phyloP scores from a whole-genome alignment of 2,797 vertebrate genomes.

The Masticophis lateralis region DNA sequence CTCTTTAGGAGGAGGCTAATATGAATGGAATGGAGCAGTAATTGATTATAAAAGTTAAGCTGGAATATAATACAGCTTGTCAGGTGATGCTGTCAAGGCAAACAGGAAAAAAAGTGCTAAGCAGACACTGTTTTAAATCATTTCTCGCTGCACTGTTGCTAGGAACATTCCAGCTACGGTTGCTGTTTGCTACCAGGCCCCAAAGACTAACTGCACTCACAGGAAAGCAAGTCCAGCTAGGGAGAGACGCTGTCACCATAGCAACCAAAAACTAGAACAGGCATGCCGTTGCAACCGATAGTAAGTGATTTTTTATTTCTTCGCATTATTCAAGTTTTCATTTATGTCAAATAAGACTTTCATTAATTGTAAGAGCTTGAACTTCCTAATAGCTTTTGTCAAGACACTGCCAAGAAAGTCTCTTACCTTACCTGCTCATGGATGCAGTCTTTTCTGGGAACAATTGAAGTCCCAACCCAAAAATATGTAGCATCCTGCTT shows the following conservation, averaged over 20 bases:
- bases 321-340: not conserved
- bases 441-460: not conserved
- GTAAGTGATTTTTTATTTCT: constrained; percentile 4
- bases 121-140: not conserved
- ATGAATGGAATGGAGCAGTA: not conserved
- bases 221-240: not conserved
- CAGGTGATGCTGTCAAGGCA: not conserved
- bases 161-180: not conserved
- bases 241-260: constrained; percentile 58
- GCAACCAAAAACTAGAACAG: constrained; percentile 37
- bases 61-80: not conserved
- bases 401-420: not conserved
- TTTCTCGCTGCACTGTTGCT: too few species aligned
- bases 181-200: constrained; percentile 30
- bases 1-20: fast-evolving
- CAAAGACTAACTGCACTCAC: fast-evolving
- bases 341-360: not conserved
- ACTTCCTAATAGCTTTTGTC: not conserved
- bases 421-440: not conserved
- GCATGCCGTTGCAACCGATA: fast-evolving
- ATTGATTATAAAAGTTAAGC: too few species aligned
- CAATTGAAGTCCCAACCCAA: not conserved
- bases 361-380: not conserved
- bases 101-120: not conserved
- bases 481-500: not conserved